Evolutionary conservation across 2,113 vertebrate genomes (phyloP).

Genomic region (Amblyopsis rosae): DNA sequence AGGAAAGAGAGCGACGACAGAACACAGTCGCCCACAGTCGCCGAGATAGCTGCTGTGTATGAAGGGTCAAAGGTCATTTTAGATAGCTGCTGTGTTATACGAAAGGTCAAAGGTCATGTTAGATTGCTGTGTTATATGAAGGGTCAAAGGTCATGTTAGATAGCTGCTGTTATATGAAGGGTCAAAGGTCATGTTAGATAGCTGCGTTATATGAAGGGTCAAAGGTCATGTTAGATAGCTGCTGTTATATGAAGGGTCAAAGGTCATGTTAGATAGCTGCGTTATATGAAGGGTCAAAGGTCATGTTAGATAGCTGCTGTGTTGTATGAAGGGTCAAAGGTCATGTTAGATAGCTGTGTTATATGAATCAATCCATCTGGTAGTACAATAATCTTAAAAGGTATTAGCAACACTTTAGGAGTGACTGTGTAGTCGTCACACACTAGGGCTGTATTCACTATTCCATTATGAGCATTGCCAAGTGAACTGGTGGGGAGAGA

Average conservation of each 20-base stretch:
- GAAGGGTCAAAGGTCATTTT: conserved; percentile 2
- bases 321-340: background rate
- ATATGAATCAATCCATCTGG: no score
- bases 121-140: conserved; percentile 58
- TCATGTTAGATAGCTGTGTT: no score
- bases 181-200: conserved; percentile 30
- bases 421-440: no score
- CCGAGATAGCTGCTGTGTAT: conserved; percentile 62
- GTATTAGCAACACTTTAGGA: no score
- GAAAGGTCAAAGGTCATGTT: background rate
- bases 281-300: conserved; percentile 26
- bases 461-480: no score
- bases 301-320: background rate
- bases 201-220: conserved; percentile 42
- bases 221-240: conserved; percentile 43
- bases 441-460: no score
- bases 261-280: conserved; percentile 52
- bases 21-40: conserved; percentile 70
- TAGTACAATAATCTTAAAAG: no score
- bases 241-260: conserved; percentile 38
- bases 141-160: conserved; percentile 29
- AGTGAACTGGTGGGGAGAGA: no score
- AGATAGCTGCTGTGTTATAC: conserved; percentile 47
- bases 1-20: conserved; percentile 66
- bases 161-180: conserved; percentile 51